Base-by-base conservation (phyloP, 2,113 vertebrate species). In the Microcebus griseorufus region DNA sequence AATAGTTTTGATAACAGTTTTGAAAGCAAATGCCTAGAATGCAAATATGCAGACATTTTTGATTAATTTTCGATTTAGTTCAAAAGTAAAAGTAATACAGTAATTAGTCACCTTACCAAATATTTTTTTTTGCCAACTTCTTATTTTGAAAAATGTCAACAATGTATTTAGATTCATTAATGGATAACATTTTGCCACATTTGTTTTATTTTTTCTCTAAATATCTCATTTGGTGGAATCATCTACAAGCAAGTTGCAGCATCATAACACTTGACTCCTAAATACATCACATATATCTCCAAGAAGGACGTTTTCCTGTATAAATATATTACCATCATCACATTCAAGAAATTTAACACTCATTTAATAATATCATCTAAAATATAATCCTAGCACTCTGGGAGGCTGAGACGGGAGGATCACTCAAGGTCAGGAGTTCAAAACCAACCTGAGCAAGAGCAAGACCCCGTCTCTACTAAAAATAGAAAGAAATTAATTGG, bases 1-100 rank as follows among this genome's bases (percentile, higher is more conserved):
- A 94, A 34, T 91, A 78, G 20, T 90, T 95, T 85, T 80, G 58
- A 42, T 78, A 81, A 67, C 9, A 85, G n/a, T 76, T 89, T 96
- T 51, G 45, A 94, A 89, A 94, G 34, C 62, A 93, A 39, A 65
- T 93, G 9, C 81, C 73, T 92, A 83, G 39, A 60, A 39, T 79
- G n/a, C 58, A 88, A 93, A 70, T 76, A 79, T 89, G 14, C 25
- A 75, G 72, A 75, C 92, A 81, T 55, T 75, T 37, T 83, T 84
- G 51, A 88, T 88, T 72, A 84, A 93, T 93, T 88, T 87, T 82
- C 93, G 55, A 58, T 87, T 93, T 88, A 78, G 10, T 93, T 94
- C 37, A 90, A 96, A 91, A 95, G 58, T 96, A 81, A 94, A 84
- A 78, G 14, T 70, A 81, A 55, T 84, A n/a, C 1, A 72, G 18